phyloP scores from a whole-genome alignment of 2,888 invertebrate species.

The Ichneumoninae sp. region DNA sequence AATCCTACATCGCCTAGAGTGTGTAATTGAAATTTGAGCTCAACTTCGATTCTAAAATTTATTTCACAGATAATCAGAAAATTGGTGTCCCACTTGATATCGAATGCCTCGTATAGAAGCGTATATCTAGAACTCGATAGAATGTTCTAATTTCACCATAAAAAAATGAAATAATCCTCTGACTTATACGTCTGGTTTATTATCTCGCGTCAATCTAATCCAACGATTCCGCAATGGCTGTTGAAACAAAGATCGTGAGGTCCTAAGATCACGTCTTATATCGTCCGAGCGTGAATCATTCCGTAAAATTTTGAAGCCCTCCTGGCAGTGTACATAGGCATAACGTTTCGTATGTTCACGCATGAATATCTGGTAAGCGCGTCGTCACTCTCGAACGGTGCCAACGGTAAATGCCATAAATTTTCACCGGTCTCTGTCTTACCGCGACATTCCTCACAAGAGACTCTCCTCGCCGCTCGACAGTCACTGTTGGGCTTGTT shows the following conservation, averaged over 20 bases:
- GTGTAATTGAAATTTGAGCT: too few species aligned
- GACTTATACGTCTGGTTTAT: background rate
- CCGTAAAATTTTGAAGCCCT: conserved; percentile 32
- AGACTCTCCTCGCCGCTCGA: conserved; percentile 17
- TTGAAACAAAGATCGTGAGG: background rate
- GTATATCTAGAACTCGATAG: background rate
- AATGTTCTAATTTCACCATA: background rate
- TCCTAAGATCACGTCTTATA: background rate
- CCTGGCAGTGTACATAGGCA: background rate
- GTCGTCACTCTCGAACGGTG: conserved; percentile 27
- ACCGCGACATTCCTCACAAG: conserved; percentile 33
- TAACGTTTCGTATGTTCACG: background rate
- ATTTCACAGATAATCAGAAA: background rate
- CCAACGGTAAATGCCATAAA: conserved; percentile 52
- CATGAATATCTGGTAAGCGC: background rate
- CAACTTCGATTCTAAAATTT: background rate
- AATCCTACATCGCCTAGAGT: too few species aligned
- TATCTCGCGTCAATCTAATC: conserved; percentile 5
- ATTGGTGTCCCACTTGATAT: background rate
- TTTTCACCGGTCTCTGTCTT: conserved; percentile 46
- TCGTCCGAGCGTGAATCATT: conserved; percentile 45
- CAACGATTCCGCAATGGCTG: background rate
- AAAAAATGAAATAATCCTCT: background rate
- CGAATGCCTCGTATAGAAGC: background rate
- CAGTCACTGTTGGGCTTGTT: conserved; percentile 10